Evolutionary conservation across 2,797 vertebrate genomes (phyloP).

Genomic region (Pseudochirops corinnae): DNA sequence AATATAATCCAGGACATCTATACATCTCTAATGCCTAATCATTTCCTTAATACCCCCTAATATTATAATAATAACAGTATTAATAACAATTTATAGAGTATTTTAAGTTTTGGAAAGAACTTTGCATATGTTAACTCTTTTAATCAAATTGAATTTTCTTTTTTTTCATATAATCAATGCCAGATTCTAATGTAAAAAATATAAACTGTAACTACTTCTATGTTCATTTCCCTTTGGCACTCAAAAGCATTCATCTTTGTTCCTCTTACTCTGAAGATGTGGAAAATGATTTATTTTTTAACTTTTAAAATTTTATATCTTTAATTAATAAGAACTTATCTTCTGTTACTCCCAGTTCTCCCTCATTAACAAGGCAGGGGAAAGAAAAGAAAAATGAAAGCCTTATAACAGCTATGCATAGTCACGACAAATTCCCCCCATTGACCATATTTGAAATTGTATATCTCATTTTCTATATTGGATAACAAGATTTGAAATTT

Average conservation of each 20-base stretch:
- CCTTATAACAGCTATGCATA: background rate
- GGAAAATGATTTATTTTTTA: background rate
- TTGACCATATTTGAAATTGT: background rate
- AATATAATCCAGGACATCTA: conserved; percentile 54
- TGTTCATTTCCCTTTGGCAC: background rate
- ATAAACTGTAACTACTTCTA: conserved; percentile 17
- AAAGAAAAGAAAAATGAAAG: background rate
- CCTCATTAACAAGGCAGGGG: background rate
- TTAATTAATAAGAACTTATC: background rate
- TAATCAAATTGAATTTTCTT: background rate
- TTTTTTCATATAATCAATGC: conserved; percentile 20
- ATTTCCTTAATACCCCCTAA: conserved; percentile 14
- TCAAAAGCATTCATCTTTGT: background rate
- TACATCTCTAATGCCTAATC: background rate
- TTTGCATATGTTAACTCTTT: background rate
- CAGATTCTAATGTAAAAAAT: conserved; percentile 11
- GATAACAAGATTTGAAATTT: background rate
- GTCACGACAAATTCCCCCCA: background rate
- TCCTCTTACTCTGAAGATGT: background rate
- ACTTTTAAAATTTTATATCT: background rate
- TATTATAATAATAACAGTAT: background rate
- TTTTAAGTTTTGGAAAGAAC: background rate
- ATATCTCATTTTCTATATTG: background rate
- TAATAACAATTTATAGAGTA: background rate
- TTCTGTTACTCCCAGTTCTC: background rate